Base-by-base conservation (phyloP, 2,888 invertebrate genomes). In the Pristionchus japonicus region DNA sequence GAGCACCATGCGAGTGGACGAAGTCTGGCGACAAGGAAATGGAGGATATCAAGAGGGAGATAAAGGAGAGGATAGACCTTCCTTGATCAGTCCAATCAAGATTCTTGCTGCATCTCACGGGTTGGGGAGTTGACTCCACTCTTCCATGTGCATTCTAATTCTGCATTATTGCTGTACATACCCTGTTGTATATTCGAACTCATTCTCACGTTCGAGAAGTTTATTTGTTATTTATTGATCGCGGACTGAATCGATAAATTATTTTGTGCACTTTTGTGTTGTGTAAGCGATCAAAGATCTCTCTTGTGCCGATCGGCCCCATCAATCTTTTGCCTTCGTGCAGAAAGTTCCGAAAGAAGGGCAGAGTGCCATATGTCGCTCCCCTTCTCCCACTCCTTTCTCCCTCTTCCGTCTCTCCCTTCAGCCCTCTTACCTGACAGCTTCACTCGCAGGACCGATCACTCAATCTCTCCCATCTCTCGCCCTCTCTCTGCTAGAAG, bases 1-100 rank as follows among this genome's bases (percentile, higher is more conserved):
- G 93, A 20, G 92, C 92, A 61, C 91, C 92, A 6, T 92, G 92
- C 83, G 90, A 92, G 34, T 93, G 92, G 92, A 93, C 92, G 74
- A 88, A 3, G 90, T 90, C 82, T 88, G 88, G 20, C 89, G 47
- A 67, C 11, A 31, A 34, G 40, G 77, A 77, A 20, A 7, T 34
- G 47, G 43, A 47, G 43, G 43, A 77, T 13, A 43, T 77, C 43
- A 47, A 23, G 13, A 9, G n/a, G 11, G 77, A 23, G 15, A 43
- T 3, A n/a, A 47, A 27, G 4, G 74, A 74, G 15, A 40, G 27
- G 43, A 47, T 2, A 47, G 43, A 43, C 20, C 77, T 43, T 15
- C 27, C 27, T 4, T 47, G 77, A 77, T 70, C 27, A 17, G 27
- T 77, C 77, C 11, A 27, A 4, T 2, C 20, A 70, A 67, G 17